Percentiles rank a stretch among this genome's conserved stretches.
Evolutionary conservation across 2,888 invertebrate species (phyloP).

Genomic region (Eilema griseolum): DNA sequence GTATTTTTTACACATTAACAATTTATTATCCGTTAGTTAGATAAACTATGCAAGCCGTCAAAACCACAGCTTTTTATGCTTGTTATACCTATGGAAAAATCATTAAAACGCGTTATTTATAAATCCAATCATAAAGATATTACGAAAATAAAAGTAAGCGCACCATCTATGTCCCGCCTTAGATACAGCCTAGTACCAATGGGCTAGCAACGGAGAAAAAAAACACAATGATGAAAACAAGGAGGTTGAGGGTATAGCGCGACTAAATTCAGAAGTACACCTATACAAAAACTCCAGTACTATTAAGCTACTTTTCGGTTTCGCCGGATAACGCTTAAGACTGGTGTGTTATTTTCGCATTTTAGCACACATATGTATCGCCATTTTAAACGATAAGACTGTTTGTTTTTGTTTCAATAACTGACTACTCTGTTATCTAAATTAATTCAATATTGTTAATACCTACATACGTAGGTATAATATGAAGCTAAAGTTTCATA

Average conservation of each 20-base stretch:
- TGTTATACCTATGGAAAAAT: neutral
- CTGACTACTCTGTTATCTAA: constrained; percentile 41
- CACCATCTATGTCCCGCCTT: constrained; percentile 61
- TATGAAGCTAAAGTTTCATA: constrained; percentile 35
- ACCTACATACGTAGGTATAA: constrained; percentile 5
- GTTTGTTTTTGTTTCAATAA: constrained; percentile 59
- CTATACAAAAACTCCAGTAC: constrained; percentile 67
- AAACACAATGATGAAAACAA: constrained; percentile 78
- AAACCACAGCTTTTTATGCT: no score
- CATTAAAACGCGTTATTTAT: neutral
- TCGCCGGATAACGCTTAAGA: constrained; percentile 56
- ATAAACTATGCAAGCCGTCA: no score
- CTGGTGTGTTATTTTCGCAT: constrained; percentile 58
- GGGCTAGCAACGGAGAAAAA: constrained; percentile 68
- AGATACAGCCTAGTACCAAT: constrained; percentile 63
- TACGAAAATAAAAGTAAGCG: neutral
- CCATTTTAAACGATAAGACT: constrained; percentile 48
- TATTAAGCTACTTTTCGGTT: constrained; percentile 45
- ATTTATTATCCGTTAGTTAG: no score
- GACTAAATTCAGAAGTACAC: constrained; percentile 57
- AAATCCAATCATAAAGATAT: neutral
- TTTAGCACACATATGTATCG: constrained; percentile 30
- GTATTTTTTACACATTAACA: no score
- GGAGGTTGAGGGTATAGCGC: constrained; percentile 72
- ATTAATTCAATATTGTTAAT: constrained; percentile 16